Base-by-base conservation (phyloP, 1,140 invertebrate genomes). In the Lasioglossum baleicum region DNA sequence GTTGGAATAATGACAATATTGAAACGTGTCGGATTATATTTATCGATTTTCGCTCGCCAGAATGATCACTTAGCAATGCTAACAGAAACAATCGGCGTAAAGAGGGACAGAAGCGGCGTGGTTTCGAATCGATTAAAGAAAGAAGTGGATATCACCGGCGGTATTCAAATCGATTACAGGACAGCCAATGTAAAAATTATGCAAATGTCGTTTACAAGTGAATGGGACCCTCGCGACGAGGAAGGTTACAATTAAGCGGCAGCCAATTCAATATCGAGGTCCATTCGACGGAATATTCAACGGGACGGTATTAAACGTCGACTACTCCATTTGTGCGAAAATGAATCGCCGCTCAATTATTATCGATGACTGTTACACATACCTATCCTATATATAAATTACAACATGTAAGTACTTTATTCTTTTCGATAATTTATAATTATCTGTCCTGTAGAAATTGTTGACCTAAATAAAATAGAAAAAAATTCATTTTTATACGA, bases 211-310 rank as follows among this genome's bases (percentile, higher is more conserved):
- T 89, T 92, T 91, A 92, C 91, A 90, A 92, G 88, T 91, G 90
- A 92, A 92, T 89, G 83, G 85, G 85, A 89, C 85, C 87, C 78
- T 87, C 87, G 87, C 86, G 84, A 83, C 70, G 88, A 89, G 90
- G 82, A 87, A 90, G 87, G 91, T 90, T 92, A 92, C 91, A 93
- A 93, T 92, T 93, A 93, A 90, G 91, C 88, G 88, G 88, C 68
- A 91, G 89, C 89, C 91, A 92, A 93, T 93, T 93, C 90, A 92
- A 93, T 93, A 93, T 92, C 91, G 89, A 89, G 89, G 86, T 89
- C 90, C 84, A 91, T 91, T 91, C 87, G 80, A 71, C 87, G 80
- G 91, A 92, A 93, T 92, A 92, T 92, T 92, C 90, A 91, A 91
- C 87, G 90, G 83, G 80, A 85, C 76, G 83, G 91, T 90, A 92